Base-by-base conservation (phyloP, 2,797 vertebrate species). In the Paguma larvata region DNA sequence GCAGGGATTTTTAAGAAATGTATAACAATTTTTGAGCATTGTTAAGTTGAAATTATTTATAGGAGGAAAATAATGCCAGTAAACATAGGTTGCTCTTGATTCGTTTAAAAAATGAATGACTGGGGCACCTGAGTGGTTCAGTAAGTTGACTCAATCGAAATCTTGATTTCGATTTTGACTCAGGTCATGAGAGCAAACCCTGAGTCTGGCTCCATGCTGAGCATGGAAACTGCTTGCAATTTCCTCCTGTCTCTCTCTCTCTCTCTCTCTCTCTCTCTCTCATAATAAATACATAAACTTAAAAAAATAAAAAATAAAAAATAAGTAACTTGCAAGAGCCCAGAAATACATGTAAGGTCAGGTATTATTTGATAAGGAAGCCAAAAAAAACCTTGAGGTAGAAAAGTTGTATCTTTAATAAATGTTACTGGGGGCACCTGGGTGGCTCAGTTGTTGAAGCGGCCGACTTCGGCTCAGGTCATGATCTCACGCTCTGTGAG, bases 41-140 rank as follows among this genome's bases (percentile, higher is more conserved):
- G 3, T 53, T 87, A 87, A 87, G 1, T 4, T 95, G 19, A 87
- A 89, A 67, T 56, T 59, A 46, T 89, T 85, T 46, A 65, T 34
- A 53, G 80, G 30, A 86, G n/a, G 85, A 91, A 97, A 93, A 67
- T 23, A 84, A 85, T 41, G 1, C 73, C 91, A 93, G 34, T 93
- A 38, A 85, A 89, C 19, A 91, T 5, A 92, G 25, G 5, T 73
- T 94, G 2, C 12, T 78, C 78, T 38, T 91, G 30, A 63, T 67
- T 77, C 6, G 4, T 27, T 85, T 97, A 13, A 63, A 82, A 87
- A 82, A 32, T 32, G 11, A 92, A 67, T 53, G 34, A 75, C 51
- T 77, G 56, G 56, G 8, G 8, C 21, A 59, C 21, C 8, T 9
- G 56, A 2, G 56, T 59, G 56, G 56, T 59, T 59, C 56, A 59